Conservation (phyloP, 2,888 invertebrate genomes). For the Cheilosia vernalis region DNA sequence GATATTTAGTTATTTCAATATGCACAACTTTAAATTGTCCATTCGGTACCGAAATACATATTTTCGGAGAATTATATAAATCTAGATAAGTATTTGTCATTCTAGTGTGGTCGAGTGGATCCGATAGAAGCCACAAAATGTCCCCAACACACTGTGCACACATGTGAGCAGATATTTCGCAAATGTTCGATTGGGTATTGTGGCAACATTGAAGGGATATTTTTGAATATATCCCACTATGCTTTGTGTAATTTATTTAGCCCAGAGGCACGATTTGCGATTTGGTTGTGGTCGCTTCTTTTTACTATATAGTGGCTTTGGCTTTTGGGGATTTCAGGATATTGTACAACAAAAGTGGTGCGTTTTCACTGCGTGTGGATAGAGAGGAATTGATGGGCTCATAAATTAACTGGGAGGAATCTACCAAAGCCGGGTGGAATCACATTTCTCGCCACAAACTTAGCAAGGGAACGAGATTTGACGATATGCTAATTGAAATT, state of each 20-base stretch:
- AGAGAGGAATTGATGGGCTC: slow-evolving; percentile 39
- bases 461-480: slow-evolving; percentile 49
- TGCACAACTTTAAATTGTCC: slow-evolving; percentile 39
- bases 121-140: slow-evolving; percentile 25
- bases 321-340: slow-evolving; percentile 27
- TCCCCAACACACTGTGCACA: neutral
- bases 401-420: slow-evolving; percentile 37
- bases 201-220: slow-evolving; percentile 45
- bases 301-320: neutral
- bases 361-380: slow-evolving; percentile 9
- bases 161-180: slow-evolving; percentile 26
- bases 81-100: slow-evolving; percentile 60
- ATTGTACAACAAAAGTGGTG: slow-evolving; percentile 26
- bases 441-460: slow-evolving; percentile 11
- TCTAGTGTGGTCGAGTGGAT: slow-evolving; percentile 25
- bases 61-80: slow-evolving; percentile 54
- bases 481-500: slow-evolving; percentile 72
- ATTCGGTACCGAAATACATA: slow-evolving; percentile 27
- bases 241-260: slow-evolving; percentile 52
- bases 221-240: slow-evolving; percentile 26
- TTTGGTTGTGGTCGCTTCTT: slow-evolving; percentile 13
- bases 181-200: slow-evolving; percentile 54
- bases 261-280: slow-evolving; percentile 58
- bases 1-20: slow-evolving; percentile 18
- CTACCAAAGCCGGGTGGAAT: slow-evolving; percentile 19